These are phyloP conservation scores for Dysidea cf. avara DNA, from an alignment of 37 sponge, comb jelly and placozoan species.

Conservation along the genomic window DNA sequence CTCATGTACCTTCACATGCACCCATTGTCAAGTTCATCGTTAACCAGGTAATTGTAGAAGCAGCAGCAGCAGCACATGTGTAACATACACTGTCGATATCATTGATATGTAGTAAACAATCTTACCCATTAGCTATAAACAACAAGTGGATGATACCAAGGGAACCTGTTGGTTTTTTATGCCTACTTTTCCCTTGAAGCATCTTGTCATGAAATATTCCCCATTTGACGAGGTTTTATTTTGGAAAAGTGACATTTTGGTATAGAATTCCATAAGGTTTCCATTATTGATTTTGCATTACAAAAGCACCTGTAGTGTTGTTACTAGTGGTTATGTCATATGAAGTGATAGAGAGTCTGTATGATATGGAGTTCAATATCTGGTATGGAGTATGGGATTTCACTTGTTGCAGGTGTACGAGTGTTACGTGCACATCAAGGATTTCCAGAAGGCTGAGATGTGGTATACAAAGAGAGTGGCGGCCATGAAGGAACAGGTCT, in stretches of 20 bases:
- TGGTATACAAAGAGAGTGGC: constrained; percentile 44
- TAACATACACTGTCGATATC: neutral
- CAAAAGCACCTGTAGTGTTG: no score
- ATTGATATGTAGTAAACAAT: neutral
- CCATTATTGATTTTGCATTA: no score
- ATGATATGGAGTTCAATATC: no score
- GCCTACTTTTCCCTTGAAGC: no score
- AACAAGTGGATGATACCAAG: neutral
- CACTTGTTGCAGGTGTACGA: constrained; percentile 76
- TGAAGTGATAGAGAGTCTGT: no score
- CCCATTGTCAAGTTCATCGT: constrained; percentile 55
- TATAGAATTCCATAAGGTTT: no score
- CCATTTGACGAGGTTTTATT: no score
- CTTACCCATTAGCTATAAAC: neutral
- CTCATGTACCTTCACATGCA: constrained; percentile 8
- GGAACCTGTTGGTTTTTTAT: neutral
- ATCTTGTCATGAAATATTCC: no score
- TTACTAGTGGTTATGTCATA: no score
- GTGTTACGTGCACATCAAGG: constrained; percentile 70
- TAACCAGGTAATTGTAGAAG: constrained; percentile 55
- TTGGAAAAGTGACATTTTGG: no score
- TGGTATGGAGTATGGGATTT: no score
- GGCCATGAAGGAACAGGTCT: constrained; percentile 29
- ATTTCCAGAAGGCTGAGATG: constrained; percentile 68
- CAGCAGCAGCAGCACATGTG: neutral